These are phyloP conservation scores for Scartelaos histophorus DNA, from an alignment of 2,113 vertebrate genomes.

Conservation along the genomic window DNA sequence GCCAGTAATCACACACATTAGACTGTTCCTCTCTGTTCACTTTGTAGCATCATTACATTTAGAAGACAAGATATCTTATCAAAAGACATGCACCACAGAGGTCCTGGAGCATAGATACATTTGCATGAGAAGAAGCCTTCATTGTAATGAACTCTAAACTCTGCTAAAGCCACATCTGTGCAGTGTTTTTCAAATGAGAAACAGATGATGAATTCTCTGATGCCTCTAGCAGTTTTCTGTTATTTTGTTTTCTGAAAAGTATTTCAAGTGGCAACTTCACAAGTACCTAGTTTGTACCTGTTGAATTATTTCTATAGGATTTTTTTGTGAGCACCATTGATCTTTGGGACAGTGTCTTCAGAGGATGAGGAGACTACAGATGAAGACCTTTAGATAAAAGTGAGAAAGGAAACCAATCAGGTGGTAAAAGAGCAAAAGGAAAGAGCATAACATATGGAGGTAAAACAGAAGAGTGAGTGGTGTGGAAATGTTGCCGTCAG, in stretches of 20 bases:
- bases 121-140: conserved; percentile 1
- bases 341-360: background rate
- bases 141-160: conserved; percentile 8
- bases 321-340: background rate
- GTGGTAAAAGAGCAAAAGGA: conserved; percentile 14
- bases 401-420: conserved; percentile 21
- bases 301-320: background rate
- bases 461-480: conserved; percentile 50
- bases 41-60: background rate
- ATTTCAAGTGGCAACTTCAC: background rate
- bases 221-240: background rate
- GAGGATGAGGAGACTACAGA: background rate
- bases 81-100: background rate
- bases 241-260: background rate
- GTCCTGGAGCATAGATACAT: background rate
- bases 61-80: background rate
- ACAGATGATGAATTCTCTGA: background rate
- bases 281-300: background rate
- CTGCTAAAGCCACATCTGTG: conserved; percentile 31
- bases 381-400: background rate
- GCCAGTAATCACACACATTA: conserved; percentile 2
- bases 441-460: conserved; percentile 10
- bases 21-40: background rate
- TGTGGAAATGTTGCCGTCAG: conserved; percentile 35
- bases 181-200: conserved; percentile 13